These are phyloP conservation scores for Lepidocyrtoides sp. DNA, from an alignment of 2,888 invertebrate genomes.

Conservation along the genomic window DNA sequence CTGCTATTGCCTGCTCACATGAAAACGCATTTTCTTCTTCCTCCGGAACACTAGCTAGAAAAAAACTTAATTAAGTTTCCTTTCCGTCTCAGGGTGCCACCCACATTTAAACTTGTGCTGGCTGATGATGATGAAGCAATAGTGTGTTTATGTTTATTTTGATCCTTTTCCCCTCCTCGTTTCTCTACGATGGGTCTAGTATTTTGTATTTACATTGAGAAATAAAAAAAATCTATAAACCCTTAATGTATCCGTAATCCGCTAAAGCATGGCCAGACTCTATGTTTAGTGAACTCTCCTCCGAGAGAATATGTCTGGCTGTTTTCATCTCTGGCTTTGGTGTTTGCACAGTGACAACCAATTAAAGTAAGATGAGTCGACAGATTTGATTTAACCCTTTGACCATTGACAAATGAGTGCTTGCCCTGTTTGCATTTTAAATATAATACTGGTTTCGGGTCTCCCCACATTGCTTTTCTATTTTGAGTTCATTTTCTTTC, in stretches of 20 bases:
- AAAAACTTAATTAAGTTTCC: conserved; percentile 75
- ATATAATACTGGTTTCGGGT: neutral
- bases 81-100: conserved; percentile 41
- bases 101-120: conserved; percentile 24
- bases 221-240: conserved; percentile 51
- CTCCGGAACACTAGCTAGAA: conserved; percentile 57
- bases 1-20: conserved; percentile 73
- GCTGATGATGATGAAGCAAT: too few species aligned
- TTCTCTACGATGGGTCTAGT: neutral
- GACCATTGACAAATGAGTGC: conserved; percentile 60
- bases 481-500: neutral
- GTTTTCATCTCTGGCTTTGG: neutral
- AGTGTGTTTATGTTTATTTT: conserved; percentile 44
- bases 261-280: neutral
- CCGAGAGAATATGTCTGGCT: neutral
- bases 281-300: too few species aligned
- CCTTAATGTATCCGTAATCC: conserved; percentile 19
- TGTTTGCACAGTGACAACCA: conserved; percentile 45
- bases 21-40: conserved; percentile 74
- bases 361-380: conserved; percentile 61
- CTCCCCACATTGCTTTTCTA: neutral
- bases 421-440: conserved; percentile 10
- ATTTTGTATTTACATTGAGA: conserved; percentile 18
- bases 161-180: neutral
- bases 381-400: conserved; percentile 74